Evolutionary conservation across 2,113 vertebrate species (phyloP).

Genomic region (Albula glossodonta): DNA sequence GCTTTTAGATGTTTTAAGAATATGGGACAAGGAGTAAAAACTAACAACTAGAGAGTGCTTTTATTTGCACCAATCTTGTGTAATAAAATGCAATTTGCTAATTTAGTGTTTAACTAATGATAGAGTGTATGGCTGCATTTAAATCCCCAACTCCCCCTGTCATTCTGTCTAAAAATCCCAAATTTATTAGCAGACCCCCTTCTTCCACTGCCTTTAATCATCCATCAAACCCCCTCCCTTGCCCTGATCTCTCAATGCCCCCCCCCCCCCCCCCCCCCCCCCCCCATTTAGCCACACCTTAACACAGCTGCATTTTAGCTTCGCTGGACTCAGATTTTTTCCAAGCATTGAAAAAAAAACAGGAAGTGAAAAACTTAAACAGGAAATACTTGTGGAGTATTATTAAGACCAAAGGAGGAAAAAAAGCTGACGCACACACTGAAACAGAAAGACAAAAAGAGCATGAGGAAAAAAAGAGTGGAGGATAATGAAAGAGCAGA

Average conservation of each 20-base stretch:
- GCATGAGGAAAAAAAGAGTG: neutral
- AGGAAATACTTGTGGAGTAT: conserved; percentile 62
- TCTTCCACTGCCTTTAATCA: neutral
- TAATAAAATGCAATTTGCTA: neutral
- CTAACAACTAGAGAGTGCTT: too few species aligned
- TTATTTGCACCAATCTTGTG: too few species aligned
- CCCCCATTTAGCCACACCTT: conserved; percentile 5
- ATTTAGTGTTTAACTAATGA: neutral
- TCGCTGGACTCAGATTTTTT: conserved; percentile 60
- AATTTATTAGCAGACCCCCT: neutral
- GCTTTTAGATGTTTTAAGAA: too few species aligned
- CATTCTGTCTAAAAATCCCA: neutral
- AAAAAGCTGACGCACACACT: conserved; percentile 20
- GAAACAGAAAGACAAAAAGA: conserved; percentile 18
- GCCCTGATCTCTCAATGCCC: neutral
- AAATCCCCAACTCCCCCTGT: neutral
- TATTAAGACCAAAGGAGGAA: conserved; percentile 51
- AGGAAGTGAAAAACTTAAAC: conserved; percentile 67
- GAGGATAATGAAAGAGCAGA: neutral
- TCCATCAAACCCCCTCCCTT: neutral
- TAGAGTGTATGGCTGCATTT: neutral
- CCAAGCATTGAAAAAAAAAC: conserved; percentile 66
- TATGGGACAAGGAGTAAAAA: too few species aligned
- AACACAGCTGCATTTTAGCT: conserved; percentile 51
- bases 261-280: neutral